Base-by-base conservation (phyloP, 2,113 vertebrate species). In the Puffinus mauretanicus region DNA sequence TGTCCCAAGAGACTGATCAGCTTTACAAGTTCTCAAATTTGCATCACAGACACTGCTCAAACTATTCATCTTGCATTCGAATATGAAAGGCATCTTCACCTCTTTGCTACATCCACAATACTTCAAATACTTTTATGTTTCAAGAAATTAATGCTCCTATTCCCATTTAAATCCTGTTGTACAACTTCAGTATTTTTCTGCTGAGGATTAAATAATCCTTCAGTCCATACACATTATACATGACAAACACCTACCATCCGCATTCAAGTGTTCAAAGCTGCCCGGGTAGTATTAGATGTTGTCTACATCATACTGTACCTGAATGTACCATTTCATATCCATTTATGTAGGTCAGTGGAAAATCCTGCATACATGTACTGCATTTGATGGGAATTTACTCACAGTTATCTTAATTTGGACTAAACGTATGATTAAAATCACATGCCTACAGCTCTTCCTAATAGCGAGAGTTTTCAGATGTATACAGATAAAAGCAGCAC, bases 81-180 rank as follows among this genome's bases (percentile, higher is more conserved):
- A 49, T 32, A 82, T 0, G 0, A 47, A 92, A 80, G 10, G 6
- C 11, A 51, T 7, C 9, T 38, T 67, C 3, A 64, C 5, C 13
- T 62, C 51, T 67, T 32, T 16, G 6, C 25, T 69, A 77, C 11
- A 83, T 29, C 9, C 27, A 61, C 21, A 72, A 32, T 6, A 87
- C 1, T 83, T 69, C 32, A 79, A 47, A 52, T n/a, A 69, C 7
- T 11, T 25, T 2, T 6, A 30, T 1, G 7, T 67, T 77, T 57
- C 36, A 60, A 29, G 4, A 55, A 82, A 78, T 3, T 27, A 14
- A 77, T 27, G 21, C 4, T 80, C n/a, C 30, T 47, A 55, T 20
- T 71, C 7, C 32, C 4, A 55, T 47, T 60, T 83, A 40, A 70
- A 66, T 66, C 25, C 38, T 40, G 7, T 7, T 21, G 9, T 27